Base-by-base conservation (phyloP, 30 jellyfish, hydroid and myxozoan species). In the Aurelia sp. region DNA sequence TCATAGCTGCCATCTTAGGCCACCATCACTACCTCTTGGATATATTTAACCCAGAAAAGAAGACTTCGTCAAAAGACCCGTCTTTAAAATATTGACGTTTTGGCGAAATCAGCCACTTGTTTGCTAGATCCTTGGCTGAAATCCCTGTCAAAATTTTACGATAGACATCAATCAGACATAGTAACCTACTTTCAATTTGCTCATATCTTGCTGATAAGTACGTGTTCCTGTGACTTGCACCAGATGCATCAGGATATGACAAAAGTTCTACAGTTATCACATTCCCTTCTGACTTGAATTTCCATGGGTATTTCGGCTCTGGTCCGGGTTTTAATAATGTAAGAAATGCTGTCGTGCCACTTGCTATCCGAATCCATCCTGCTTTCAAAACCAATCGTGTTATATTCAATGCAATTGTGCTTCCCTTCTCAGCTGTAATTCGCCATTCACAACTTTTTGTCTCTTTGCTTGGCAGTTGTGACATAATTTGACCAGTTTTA, bases 391-490 rank as follows among this genome's bases (percentile, higher is more conserved):
- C 66, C 70, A 91, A 67, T 5, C 82, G 92, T 13, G 86, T 72
- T 19, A 91, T 85, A 63, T 78, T 85, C 61, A 91, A 76, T 4
- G 90, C 69, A 60, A 91, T 85, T 63, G 27, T 78, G 20, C 78
- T 85, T 22, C 89, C 92, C 33, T 72, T 65, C 41, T 64, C 59
- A 8, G 92, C 92, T n/a, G 78, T 64, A 9, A 91, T 91, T 35
- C 84, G 62, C 98, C 98, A 91, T 55, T 82, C 90, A 76, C 98
- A 91, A 41, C 87, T 78, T 27, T 48, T 74, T 8, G 98, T 76
- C 61, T 76, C 85, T 17, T 87, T 67, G 38, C 86, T 63, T 17
- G 89, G 85, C 35, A 86, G 33, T 73, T 79, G 92, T 4, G 98
- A 91, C 15, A 57, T 19, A 58, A 91, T 85, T 71, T 76, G 81